These are phyloP conservation scores for Podabrus alpinus DNA, from an alignment of 2,888 invertebrate species.

Conservation along the genomic window DNA sequence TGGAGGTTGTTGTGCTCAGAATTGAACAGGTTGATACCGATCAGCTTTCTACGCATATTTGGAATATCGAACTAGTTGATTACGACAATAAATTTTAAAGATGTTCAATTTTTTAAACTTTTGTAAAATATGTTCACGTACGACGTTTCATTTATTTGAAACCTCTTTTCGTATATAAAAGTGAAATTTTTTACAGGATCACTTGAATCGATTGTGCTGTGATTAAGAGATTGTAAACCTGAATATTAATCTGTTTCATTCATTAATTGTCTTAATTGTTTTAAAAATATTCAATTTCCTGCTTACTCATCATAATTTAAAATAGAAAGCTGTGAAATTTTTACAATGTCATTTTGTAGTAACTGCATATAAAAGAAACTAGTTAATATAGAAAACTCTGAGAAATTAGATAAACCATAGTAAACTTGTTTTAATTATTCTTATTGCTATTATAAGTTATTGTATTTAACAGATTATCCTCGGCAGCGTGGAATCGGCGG, in stretches of 20 bases:
- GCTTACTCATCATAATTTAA: background rate
- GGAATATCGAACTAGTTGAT: conserved; percentile 11
- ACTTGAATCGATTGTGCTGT: background rate
- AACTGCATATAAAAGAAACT: background rate
- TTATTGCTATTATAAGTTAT: background rate
- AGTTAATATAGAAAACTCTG: background rate
- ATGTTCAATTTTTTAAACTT: background rate
- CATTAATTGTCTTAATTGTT: background rate
- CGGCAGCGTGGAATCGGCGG: background rate
- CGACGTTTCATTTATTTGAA: background rate
- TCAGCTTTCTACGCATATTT: conserved; percentile 28
- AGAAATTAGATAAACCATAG: background rate
- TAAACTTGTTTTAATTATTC: background rate
- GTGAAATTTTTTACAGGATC: background rate
- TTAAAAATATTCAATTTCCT: background rate
- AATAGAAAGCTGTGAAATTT: background rate
- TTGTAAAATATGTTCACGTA: background rate
- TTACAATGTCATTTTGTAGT: background rate
- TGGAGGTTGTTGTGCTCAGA: conserved; percentile 16
- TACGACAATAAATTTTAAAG: background rate
- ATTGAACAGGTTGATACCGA: conserved; percentile 23
- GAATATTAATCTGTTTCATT: background rate
- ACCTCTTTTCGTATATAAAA: background rate
- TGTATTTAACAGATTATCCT: background rate
- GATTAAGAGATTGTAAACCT: background rate